These are phyloP conservation scores for Neomorphus geoffroyi DNA, from an alignment of 2,797 vertebrate species.

Conservation along the genomic window DNA sequence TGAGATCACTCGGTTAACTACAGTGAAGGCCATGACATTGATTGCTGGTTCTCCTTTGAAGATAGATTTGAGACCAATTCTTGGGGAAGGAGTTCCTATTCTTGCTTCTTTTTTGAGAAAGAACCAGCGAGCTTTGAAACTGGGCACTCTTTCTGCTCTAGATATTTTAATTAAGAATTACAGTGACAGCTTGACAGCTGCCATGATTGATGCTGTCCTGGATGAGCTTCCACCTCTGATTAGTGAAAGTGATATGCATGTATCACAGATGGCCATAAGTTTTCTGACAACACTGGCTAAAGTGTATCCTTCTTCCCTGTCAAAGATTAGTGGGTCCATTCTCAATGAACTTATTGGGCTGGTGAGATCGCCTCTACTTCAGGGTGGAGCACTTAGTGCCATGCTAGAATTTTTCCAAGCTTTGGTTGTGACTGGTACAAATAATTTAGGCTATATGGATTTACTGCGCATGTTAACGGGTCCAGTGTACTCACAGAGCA, in stretches of 20 bases:
- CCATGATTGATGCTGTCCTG: constrained; percentile 97
- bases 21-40: constrained; percentile 95
- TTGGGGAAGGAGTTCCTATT: constrained; percentile 96
- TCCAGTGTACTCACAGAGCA: constrained; percentile 94
- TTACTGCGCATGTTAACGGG: constrained; percentile 96
- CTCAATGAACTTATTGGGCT: constrained; percentile 94
- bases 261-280: constrained; percentile 98
- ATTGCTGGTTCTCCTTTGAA: constrained; percentile 95
- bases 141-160: constrained; percentile 92
- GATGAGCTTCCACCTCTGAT: constrained; percentile 97
- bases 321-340: constrained; percentile 94
- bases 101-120: constrained; percentile 98
- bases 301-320: constrained; percentile 95
- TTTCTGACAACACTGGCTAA: constrained; percentile 96
- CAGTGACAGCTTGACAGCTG: constrained; percentile 89
- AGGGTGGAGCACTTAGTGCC: constrained; percentile 95
- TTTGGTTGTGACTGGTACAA: constrained; percentile 90
- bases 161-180: constrained; percentile 96
- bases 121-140: constrained; percentile 95
- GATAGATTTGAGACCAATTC: constrained; percentile 92
- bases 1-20: constrained; percentile 96
- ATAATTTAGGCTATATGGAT: constrained; percentile 96
- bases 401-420: constrained; percentile 99
- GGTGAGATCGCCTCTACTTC: constrained; percentile 94
- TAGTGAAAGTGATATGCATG: constrained; percentile 98